Percentiles rank a stretch among this genome's conserved stretches.
Conservation (phyloP, 1,140 invertebrate species). For the Choristoneura fumiferana region DNA sequence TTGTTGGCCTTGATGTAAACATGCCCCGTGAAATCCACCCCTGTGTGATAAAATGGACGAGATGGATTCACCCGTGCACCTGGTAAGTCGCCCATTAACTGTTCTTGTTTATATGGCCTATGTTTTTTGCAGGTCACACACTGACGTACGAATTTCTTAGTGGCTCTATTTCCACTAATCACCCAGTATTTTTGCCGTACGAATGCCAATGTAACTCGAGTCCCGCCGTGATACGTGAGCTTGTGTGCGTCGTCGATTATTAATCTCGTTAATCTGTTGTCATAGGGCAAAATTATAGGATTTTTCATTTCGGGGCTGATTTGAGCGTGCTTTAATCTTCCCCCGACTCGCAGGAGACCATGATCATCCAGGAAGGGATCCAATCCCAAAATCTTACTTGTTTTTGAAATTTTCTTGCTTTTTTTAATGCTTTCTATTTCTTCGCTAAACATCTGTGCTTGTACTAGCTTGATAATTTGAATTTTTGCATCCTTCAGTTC, state of each 20-base stretch:
- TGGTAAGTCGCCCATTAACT: conserved; percentile 57
- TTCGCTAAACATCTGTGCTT: no score
- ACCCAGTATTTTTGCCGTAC: conserved; percentile 51
- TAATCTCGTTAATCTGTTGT: conserved; percentile 38
- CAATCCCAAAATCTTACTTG: no score
- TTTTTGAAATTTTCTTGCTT: no score
- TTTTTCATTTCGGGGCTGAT: conserved; percentile 52
- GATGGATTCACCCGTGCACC: conserved; percentile 27
- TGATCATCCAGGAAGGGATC: no score
- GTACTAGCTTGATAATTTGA: no score
- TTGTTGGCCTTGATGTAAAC: conserved; percentile 44
- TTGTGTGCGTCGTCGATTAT: conserved; percentile 43
- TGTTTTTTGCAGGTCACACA: conserved; percentile 34
- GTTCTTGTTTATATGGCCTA: conserved; percentile 17
- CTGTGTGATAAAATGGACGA: conserved; percentile 50
- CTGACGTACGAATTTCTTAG: conserved; percentile 25
- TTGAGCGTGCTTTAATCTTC: background rate
- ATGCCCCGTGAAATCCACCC: conserved; percentile 62
- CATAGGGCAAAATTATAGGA: conserved; percentile 58
- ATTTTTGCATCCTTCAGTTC: no score
- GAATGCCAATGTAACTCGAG: conserved; percentile 20
- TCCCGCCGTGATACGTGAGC: conserved; percentile 29
- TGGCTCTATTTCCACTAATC: conserved; percentile 23
- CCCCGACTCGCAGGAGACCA: no score
- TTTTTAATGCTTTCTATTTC: no score